phyloP scores from a whole-genome alignment of 2,797 vertebrate genomes.

The Ispidina picta region DNA sequence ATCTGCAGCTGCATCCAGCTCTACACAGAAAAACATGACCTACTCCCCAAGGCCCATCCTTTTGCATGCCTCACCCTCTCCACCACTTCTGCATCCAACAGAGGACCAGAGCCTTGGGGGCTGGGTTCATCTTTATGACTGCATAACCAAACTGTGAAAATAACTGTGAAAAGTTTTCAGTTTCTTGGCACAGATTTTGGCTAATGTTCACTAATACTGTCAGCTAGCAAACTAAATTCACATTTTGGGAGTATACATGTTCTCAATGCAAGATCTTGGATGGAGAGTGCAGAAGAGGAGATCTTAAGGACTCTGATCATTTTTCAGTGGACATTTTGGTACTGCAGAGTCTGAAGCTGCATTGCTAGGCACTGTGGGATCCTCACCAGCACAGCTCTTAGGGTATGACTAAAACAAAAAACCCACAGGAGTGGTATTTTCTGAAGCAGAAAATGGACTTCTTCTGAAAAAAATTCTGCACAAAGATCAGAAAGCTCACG shows the following conservation, averaged over 20 bases:
- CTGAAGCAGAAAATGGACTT: neutral
- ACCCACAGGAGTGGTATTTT: neutral
- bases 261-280: neutral
- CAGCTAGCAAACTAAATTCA: neutral
- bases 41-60: neutral
- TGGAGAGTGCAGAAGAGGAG: neutral
- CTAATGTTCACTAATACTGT: neutral
- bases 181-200: neutral
- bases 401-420: neutral
- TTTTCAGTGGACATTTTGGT: neutral
- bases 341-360: neutral
- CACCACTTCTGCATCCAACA: neutral
- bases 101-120: neutral
- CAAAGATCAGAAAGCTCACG: neutral
- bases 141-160: neutral
- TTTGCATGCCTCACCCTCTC: neutral
- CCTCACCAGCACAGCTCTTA: neutral
- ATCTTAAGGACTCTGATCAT: accelerated
- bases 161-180: neutral
- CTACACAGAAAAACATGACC: neutral
- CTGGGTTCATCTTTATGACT: neutral
- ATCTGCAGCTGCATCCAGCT: slow-evolving; percentile 34
- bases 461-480: neutral
- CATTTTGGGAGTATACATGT: neutral
- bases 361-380: neutral